phyloP scores from a whole-genome alignment of 2,797 vertebrate genomes.

The Pangasius macronema region DNA sequence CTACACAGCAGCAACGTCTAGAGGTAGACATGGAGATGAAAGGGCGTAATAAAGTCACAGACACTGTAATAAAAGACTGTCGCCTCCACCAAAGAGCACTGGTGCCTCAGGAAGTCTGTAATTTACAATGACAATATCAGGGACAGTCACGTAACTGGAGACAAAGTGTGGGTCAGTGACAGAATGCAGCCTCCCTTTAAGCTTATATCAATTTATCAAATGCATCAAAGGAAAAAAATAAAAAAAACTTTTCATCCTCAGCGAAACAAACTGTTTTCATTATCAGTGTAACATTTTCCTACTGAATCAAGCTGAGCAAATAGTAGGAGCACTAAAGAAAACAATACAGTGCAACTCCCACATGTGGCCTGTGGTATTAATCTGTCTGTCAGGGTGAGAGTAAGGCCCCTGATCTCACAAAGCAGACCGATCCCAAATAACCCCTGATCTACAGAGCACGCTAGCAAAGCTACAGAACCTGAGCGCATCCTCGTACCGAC shows the following conservation, averaged over 20 bases:
- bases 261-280: conserved; percentile 63
- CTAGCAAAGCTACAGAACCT: conserved; percentile 69
- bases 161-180: conserved; percentile 50
- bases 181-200: conserved; percentile 57
- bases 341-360: conserved; percentile 36
- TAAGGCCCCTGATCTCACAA: conserved; percentile 75
- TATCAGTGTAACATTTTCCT: conserved; percentile 64
- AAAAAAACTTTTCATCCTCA: conserved; percentile 72
- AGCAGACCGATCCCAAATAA: too few relatives aligned
- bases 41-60: conserved; percentile 62
- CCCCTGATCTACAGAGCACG: conserved; percentile 63
- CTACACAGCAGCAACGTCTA: conserved; percentile 58
- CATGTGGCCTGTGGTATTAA: conserved; percentile 66
- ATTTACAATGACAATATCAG: conserved; percentile 81
- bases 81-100: conserved; percentile 65
- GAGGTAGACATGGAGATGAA: conserved; percentile 64
- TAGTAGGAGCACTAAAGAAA: conserved; percentile 42
- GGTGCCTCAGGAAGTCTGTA: conserved; percentile 73
- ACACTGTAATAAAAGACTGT: conserved; percentile 67
- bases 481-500: conserved; percentile 63
- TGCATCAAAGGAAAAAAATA: conserved; percentile 59
- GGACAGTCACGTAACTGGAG: conserved; percentile 62
- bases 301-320: conserved; percentile 41
- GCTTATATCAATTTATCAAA: conserved; percentile 66
- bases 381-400: conserved; percentile 71